Percentiles rank a stretch among this genome's conserved stretches.
phyloP scores from a whole-genome alignment of 2,113 vertebrate species.

The Macquaria australasica region DNA sequence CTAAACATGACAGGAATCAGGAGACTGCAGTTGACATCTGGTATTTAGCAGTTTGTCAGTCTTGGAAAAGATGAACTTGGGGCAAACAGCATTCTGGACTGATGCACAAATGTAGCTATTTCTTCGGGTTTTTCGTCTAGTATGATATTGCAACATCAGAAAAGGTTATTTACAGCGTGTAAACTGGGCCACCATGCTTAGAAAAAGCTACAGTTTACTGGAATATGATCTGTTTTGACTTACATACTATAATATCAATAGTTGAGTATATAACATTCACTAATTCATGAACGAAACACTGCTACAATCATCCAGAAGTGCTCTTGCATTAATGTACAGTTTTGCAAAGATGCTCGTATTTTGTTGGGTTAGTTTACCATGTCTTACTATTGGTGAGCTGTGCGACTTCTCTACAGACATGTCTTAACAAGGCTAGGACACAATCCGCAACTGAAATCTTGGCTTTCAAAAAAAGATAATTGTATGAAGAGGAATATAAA shows the following conservation, averaged over 20 bases:
- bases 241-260: too few species aligned
- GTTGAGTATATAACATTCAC: not conserved
- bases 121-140: not conserved
- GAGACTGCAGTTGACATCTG: not conserved
- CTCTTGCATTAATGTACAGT: too few species aligned
- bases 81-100: not conserved
- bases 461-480: not conserved
- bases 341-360: not conserved
- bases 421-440: not conserved
- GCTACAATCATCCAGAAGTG: not conserved
- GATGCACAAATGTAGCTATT: not conserved
- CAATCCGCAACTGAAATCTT: not conserved
- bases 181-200: not conserved
- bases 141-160: not conserved
- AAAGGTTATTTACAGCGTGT: not conserved
- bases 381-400: not conserved
- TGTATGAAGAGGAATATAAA: not conserved
- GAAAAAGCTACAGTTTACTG: not conserved
- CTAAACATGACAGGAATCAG: not conserved
- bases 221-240: not conserved
- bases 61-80: not conserved
- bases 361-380: not conserved
- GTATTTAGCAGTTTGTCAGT: not conserved
- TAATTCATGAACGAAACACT: too few species aligned
- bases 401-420: not conserved